phyloP scores from a whole-genome alignment of 2,797 vertebrate genomes.

The Notolabrus celidotus region DNA sequence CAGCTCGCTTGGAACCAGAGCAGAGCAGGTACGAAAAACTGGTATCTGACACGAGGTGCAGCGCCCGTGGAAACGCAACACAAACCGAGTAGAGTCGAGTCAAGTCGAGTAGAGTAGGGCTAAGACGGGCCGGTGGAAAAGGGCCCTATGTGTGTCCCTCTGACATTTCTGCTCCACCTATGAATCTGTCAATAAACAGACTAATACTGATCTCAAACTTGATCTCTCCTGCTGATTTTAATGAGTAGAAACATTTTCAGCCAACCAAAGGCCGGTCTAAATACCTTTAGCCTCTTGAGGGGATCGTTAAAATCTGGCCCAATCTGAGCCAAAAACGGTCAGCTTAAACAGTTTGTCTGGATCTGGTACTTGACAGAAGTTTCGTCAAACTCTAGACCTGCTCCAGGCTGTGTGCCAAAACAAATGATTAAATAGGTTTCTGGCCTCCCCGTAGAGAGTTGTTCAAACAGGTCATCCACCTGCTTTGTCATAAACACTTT shows the following conservation, averaged over 20 bases:
- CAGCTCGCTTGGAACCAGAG: too few relatives aligned
- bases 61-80: too few relatives aligned
- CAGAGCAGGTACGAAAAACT: too few relatives aligned
- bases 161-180: conserved; percentile 16
- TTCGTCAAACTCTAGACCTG: conserved; percentile 3
- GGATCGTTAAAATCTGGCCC: conserved; percentile 46
- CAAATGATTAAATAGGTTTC: conserved; percentile 1
- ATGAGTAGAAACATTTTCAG: conserved; percentile 18
- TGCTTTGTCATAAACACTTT: conserved; percentile 27
- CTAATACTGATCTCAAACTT: conserved; percentile 15
- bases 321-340: conserved; percentile 27
- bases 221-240: conserved; percentile 8
- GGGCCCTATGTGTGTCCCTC: neutral
- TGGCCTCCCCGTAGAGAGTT: neutral
- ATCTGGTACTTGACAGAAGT: conserved; percentile 10
- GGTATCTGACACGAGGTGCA: too few relatives aligned
- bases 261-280: conserved; percentile 6
- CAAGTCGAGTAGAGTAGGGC: too few relatives aligned
- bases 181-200: conserved; percentile 25
- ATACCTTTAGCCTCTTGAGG: conserved; percentile 33
- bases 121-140: too few relatives aligned
- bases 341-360: conserved; percentile 33
- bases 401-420: neutral
- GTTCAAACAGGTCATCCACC: conserved; percentile 14
- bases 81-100: too few relatives aligned